Conservation (phyloP, 2,888 invertebrate species). For the Leptarthrus brevirostris region DNA sequence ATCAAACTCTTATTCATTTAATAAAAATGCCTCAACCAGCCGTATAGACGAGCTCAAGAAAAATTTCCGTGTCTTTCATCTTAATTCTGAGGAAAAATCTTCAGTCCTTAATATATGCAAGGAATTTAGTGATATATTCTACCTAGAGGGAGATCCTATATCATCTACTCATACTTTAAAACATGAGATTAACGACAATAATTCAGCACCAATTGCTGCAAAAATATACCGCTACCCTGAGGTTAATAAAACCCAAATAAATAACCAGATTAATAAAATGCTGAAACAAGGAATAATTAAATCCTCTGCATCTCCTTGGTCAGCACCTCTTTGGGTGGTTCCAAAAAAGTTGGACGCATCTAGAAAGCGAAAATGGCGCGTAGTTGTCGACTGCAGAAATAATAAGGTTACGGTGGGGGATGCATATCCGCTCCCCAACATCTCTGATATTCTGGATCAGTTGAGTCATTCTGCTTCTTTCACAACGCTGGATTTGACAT, state of each 20-base stretch:
- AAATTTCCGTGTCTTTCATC: neutral
- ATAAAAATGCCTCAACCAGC: too few relatives aligned
- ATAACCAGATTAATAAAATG: slow-evolving; percentile 26
- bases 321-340: slow-evolving; percentile 55
- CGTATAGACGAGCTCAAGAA: neutral
- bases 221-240: slow-evolving; percentile 38
- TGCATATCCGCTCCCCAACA: neutral
- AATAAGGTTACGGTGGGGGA: neutral
- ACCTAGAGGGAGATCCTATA: neutral
- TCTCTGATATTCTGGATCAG: neutral
- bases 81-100: neutral
- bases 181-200: neutral
- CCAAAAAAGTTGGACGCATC: slow-evolving; percentile 56
- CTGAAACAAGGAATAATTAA: slow-evolving; percentile 54
- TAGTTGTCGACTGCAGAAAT: neutral
- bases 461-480: neutral
- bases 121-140: neutral
- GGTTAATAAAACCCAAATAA: slow-evolving; percentile 28
- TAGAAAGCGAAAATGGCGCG: slow-evolving; percentile 54
- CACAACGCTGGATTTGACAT: neutral
- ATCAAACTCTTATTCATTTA: neutral
- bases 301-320: slow-evolving; percentile 55
- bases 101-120: neutral
- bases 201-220: neutral
- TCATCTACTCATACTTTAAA: neutral